These are phyloP conservation scores for Lagopus leucura DNA, from an alignment of 2,113 vertebrate genomes.

Conservation along the genomic window DNA sequence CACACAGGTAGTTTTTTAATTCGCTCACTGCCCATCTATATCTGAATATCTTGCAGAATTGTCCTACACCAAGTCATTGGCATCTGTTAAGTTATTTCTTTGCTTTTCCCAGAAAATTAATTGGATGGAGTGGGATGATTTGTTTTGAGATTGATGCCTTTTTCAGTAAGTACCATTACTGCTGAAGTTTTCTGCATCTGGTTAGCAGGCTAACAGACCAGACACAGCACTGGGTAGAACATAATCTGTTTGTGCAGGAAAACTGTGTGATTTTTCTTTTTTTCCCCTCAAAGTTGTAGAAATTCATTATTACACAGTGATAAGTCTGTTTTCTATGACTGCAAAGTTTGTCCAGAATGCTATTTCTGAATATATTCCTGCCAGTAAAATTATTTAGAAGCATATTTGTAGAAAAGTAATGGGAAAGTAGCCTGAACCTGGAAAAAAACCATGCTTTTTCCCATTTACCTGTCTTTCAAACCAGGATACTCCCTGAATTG, in stretches of 20 bases:
- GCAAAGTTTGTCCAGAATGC: not conserved
- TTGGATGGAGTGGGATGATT: not conserved
- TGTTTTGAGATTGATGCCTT: not conserved
- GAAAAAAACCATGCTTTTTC: not conserved
- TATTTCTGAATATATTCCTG: not conserved
- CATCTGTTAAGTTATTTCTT: not conserved
- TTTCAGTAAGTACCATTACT: not conserved
- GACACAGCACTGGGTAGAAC: not conserved
- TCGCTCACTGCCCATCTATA: not conserved
- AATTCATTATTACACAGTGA: not conserved
- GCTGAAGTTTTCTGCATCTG: not conserved
- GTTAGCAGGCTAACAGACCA: not conserved
- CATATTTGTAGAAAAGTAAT: not conserved
- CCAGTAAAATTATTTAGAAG: not conserved
- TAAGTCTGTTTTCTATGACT: not conserved
- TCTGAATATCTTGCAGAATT: not conserved
- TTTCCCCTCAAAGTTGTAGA: not conserved
- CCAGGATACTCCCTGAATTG: accelerated
- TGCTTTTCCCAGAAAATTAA: not conserved
- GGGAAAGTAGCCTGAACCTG: not conserved
- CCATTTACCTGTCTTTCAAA: not conserved
- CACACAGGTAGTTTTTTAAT: not conserved
- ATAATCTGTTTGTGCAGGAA: not conserved
- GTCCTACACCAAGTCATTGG: not conserved
- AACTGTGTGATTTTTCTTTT: not conserved